Base-by-base conservation (phyloP, 1,140 invertebrate genomes). In the Neodiprion lecontei region DNA sequence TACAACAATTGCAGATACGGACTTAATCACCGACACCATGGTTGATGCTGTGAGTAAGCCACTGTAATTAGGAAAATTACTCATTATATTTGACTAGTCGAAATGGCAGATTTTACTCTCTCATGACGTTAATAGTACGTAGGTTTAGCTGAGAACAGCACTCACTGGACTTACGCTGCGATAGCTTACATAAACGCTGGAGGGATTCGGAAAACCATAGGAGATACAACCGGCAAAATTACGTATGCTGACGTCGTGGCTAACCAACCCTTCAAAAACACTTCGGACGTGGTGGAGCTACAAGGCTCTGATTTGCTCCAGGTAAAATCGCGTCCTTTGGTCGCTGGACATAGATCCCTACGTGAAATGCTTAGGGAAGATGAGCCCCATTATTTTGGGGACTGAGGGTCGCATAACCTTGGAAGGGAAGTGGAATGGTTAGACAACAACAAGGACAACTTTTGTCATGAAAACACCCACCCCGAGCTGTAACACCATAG, bases 11-110 rank as follows among this genome's bases (percentile, higher is more conserved):
- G 94, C 78, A 79, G 89, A 10, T 85, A 83, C 14, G 80, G 79
- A 92, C 82, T 90, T 95, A 17, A 90, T 95, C 53, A 91, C 93
- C 9, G 94, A 96, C 76, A 91, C 93, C 0, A 92, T 94, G 86
- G 88, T 95, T 48, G 87, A 93, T 82, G 77, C 85, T 40, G 90
- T 91, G 79, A 79, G 88, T 85, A 67, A 66, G 23, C 23, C 21
- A 48, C 17, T 9, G 73, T 49, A 28, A 69, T 48, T 48, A 73
- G 28, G 12, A 12, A n/a, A 49, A 48, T 65, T 66, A 61, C 14
- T 61, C 40, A 5, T 14, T n/a, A 69, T 74, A 40, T 74, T 72
- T 10, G 12, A 47, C 49, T 14, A 28, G 7, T 9, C 48, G 21
- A 21, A 40, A 11, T 61, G 12, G 12, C 49, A 49, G 8, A 68